These are phyloP conservation scores for Drosophila persimilis DNA, from an alignment of 1,140 invertebrate genomes.

Conservation along the genomic window DNA sequence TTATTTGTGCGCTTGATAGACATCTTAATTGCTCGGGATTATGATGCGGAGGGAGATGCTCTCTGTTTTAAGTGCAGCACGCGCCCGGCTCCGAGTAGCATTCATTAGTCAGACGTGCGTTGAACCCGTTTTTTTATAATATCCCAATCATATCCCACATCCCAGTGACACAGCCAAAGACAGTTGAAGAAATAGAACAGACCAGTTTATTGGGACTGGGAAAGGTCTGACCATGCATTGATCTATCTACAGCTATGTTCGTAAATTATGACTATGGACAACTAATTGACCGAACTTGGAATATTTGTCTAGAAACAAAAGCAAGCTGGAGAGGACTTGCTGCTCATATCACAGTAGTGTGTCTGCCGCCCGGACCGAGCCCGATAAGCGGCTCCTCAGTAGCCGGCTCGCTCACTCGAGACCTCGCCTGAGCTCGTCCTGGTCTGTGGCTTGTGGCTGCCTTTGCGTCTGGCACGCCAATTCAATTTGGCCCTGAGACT, in stretches of 20 bases:
- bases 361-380: slow-evolving; percentile 36
- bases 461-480: slow-evolving; percentile 69
- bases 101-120: slow-evolving; percentile 36
- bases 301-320: slow-evolving; percentile 50
- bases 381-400: slow-evolving; percentile 26
- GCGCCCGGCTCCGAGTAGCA: slow-evolving; percentile 26
- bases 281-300: slow-evolving; percentile 45
- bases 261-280: slow-evolving; percentile 8
- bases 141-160: too few species aligned
- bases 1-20: slow-evolving; percentile 58
- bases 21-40: slow-evolving; percentile 73
- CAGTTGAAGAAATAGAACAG: slow-evolving; percentile 8
- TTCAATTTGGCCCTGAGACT: slow-evolving; percentile 68
- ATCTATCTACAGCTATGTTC: slow-evolving; percentile 11
- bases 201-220: too few species aligned
- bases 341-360: slow-evolving; percentile 75
- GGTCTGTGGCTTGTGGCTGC: slow-evolving; percentile 37
- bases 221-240: too few species aligned
- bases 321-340: slow-evolving; percentile 48
- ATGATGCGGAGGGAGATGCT: slow-evolving; percentile 41
- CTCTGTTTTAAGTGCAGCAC: slow-evolving; percentile 16
- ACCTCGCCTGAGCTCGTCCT: slow-evolving; percentile 8
- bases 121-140: slow-evolving; percentile 4
- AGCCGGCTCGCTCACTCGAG: slow-evolving; percentile 42
- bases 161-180: background rate